These are phyloP conservation scores for Echeneis naucrates DNA, from an alignment of 2,797 vertebrate genomes.

Conservation along the genomic window DNA sequence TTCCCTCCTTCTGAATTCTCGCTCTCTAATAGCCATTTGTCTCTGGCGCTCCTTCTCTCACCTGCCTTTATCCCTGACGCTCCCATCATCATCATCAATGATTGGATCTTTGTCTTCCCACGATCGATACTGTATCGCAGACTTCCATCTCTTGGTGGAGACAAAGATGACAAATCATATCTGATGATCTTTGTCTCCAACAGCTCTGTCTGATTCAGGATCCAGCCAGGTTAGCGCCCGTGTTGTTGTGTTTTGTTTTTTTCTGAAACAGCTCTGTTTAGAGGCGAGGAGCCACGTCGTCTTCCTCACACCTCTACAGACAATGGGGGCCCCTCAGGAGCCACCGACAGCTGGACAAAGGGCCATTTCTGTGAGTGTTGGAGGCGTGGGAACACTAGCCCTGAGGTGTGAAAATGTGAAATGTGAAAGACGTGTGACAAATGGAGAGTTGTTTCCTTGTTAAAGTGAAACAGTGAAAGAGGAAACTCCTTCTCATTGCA, in stretches of 20 bases:
- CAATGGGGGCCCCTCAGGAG: constrained; percentile 17
- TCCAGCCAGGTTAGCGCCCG: no score
- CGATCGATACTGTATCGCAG: constrained; percentile 44
- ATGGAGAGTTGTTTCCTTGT: constrained; percentile 18
- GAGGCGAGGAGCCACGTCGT: constrained; percentile 40
- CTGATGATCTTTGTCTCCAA: not conserved
- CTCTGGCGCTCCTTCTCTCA: constrained; percentile 22
- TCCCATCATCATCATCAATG: constrained; percentile 23
- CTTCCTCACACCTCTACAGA: constrained; percentile 57
- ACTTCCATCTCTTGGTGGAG: constrained; percentile 22
- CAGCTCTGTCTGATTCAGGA: constrained; percentile 21
- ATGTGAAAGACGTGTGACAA: constrained; percentile 37
- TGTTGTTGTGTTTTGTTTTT: no score
- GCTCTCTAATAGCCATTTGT: not conserved
- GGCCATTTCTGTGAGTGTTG: constrained; percentile 36
- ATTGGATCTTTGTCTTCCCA: constrained; percentile 22
- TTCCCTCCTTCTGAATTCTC: constrained; percentile 1
- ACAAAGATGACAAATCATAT: constrained; percentile 21
- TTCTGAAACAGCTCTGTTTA: not conserved
- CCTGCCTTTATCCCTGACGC: constrained; percentile 5
- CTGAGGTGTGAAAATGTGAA: constrained; percentile 52
- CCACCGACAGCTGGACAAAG: constrained; percentile 35
- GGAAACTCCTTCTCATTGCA: not conserved
- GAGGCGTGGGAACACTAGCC: constrained; percentile 40
- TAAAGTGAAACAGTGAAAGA: not conserved